Conservation (phyloP, 2,888 invertebrate genomes). For the Patella caerulea region DNA sequence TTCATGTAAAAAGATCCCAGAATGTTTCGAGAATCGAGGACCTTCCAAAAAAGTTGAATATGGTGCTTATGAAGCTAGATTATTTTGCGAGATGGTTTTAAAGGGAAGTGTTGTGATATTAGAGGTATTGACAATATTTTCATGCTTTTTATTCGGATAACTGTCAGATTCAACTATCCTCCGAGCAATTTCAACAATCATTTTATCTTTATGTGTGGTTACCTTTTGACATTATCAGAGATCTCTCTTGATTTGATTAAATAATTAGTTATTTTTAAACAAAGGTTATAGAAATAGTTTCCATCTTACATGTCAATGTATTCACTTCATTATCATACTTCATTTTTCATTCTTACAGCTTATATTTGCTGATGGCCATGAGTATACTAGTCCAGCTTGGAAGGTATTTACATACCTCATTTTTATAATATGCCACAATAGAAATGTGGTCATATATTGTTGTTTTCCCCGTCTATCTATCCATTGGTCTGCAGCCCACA, state of each 20-base stretch:
- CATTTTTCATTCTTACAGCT: slow-evolving; percentile 44
- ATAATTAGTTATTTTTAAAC: background rate
- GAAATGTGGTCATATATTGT: no score
- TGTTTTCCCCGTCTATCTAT: no score
- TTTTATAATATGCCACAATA: no score
- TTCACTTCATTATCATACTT: no score
- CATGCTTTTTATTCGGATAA: background rate
- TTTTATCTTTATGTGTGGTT: no score
- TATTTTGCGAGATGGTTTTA: slow-evolving; percentile 64
- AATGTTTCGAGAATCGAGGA: slow-evolving; percentile 60
- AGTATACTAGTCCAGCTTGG: slow-evolving; percentile 60
- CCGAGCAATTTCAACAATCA: no score
- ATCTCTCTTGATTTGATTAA: no score
- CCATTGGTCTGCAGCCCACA: no score
- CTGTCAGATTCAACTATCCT: no score
- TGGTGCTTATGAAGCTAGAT: slow-evolving; percentile 65
- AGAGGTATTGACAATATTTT: slow-evolving; percentile 49
- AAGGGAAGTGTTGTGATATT: slow-evolving; percentile 68
- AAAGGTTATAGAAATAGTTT: background rate
- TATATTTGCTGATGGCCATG: slow-evolving; percentile 55
- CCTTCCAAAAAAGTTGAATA: slow-evolving; percentile 59
- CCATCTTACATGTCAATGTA: no score
- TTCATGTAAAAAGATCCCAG: slow-evolving; percentile 50
- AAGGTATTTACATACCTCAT: slow-evolving; percentile 33
- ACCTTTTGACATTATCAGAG: no score